phyloP scores from a whole-genome alignment of 2,113 vertebrate species.

The Malaclemys terrapin region DNA sequence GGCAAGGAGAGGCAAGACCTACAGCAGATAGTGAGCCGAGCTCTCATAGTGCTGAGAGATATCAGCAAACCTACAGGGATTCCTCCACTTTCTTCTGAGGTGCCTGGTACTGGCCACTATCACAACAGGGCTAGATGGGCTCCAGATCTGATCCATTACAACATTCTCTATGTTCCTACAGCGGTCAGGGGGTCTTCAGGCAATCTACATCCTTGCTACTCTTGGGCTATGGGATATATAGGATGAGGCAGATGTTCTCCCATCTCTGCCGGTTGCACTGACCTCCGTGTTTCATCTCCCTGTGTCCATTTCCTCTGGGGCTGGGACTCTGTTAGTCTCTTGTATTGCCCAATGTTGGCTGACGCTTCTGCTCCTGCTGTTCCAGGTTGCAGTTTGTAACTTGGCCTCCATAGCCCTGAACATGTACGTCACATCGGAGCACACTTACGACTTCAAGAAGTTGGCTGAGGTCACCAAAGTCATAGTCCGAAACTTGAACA shows the following conservation, averaged over 20 bases:
- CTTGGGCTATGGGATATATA: rapidly evolving
- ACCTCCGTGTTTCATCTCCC: rapidly evolving
- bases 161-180: background rate
- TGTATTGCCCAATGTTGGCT: background rate
- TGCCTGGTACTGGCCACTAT: background rate
- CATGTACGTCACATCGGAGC: conserved; percentile 94
- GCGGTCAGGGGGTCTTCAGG: background rate
- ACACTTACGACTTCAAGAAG: conserved; percentile 90
- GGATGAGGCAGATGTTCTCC: rapidly evolving
- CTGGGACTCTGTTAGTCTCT: background rate
- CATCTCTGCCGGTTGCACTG: no score
- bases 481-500: conserved; percentile 94
- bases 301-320: rapidly evolving
- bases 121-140: background rate
- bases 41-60: background rate
- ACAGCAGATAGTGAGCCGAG: background rate
- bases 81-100: background rate
- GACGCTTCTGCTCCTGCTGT: rapidly evolving
- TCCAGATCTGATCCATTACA: background rate
- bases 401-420: conserved; percentile 96
- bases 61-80: background rate
- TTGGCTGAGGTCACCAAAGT: conserved; percentile 93
- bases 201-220: background rate
- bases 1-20: background rate
- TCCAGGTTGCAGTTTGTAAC: conserved; percentile 95